Evolutionary conservation across 2,888 invertebrate genomes (phyloP).

Genomic region (Drosophila maculinotata): DNA sequence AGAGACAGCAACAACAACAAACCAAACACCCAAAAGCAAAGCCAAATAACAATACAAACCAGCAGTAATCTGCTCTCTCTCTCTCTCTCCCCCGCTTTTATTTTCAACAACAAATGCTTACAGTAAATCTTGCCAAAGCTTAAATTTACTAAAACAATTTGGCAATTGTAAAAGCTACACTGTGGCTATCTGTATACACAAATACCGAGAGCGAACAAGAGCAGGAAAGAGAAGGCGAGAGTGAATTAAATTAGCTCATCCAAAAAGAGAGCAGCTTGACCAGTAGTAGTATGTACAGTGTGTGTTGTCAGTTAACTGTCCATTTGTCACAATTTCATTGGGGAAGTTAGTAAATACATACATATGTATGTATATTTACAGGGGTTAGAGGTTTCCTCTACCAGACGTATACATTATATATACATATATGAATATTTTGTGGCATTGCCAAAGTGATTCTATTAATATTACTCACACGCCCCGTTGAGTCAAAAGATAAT

Average conservation of each 20-base stretch:
- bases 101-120: constrained; percentile 24
- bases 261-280: constrained; percentile 49
- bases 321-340: constrained; percentile 14
- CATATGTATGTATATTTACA: constrained; percentile 1
- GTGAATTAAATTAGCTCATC: constrained; percentile 52
- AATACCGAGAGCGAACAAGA: constrained; percentile 17
- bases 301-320: constrained; percentile 33
- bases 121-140: constrained; percentile 43
- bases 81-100: not conserved
- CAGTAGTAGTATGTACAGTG: constrained; percentile 38
- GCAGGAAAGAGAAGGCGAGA: constrained; percentile 17
- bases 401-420: not conserved
- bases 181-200: constrained; percentile 24
- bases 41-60: constrained; percentile 30
- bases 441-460: constrained; percentile 16
- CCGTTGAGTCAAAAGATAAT: constrained; percentile 12
- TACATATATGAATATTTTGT: constrained; percentile 4
- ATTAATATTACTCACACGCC: constrained; percentile 26
- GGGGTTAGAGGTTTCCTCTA: not conserved
- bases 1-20: constrained; percentile 49
- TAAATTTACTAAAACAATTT: constrained; percentile 12
- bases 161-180: constrained; percentile 31
- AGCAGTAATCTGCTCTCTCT: constrained; percentile 23
- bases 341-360: constrained; percentile 4
- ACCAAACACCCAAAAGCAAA: constrained; percentile 31